A percentile compares a stretch with the other conserved stretches of the same genome.
Evolutionary conservation across 2,888 invertebrate genomes (phyloP).

Genomic region (Drosophila ustulata): DNA sequence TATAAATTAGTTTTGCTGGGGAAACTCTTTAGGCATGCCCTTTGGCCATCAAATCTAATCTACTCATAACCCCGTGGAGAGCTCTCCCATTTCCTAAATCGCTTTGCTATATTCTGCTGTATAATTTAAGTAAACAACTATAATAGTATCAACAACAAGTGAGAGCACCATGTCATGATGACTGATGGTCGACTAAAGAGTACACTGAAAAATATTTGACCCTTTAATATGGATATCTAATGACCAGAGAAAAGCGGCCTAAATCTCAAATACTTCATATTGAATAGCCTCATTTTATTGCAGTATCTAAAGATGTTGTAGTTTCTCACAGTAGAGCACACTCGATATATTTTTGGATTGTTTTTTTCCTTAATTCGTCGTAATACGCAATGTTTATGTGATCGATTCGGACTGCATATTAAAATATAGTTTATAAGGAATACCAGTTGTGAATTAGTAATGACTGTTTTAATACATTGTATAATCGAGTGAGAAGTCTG

Average conservation of each 20-base stretch:
- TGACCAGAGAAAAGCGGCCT: too few relatives aligned
- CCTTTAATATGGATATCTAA: too few relatives aligned
- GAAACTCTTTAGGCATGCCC: conserved; percentile 29
- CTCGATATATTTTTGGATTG: too few relatives aligned
- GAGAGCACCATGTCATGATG: too few relatives aligned
- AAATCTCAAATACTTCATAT: too few relatives aligned
- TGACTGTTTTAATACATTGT: not conserved
- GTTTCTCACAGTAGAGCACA: too few relatives aligned
- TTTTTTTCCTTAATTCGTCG: too few relatives aligned
- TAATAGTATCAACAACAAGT: conserved; percentile 18
- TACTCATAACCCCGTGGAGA: conserved; percentile 28
- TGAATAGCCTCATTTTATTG: too few relatives aligned
- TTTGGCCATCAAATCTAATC: conserved; percentile 29
- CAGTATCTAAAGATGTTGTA: too few relatives aligned
- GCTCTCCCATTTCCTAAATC: conserved; percentile 48
- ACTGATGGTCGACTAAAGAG: not conserved
- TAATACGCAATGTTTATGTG: too few relatives aligned
- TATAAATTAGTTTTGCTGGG: conserved; percentile 4
- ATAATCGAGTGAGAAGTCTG: not conserved
- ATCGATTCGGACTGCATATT: too few relatives aligned
- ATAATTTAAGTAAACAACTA: conserved; percentile 39
- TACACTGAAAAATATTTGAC: conserved; percentile 8
- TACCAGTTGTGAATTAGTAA: not conserved
- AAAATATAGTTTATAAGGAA: too few relatives aligned
- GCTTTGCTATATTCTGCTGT: conserved; percentile 33